phyloP scores from a whole-genome alignment of 2,888 invertebrate genomes.

The Sinhomidia bicolor region DNA sequence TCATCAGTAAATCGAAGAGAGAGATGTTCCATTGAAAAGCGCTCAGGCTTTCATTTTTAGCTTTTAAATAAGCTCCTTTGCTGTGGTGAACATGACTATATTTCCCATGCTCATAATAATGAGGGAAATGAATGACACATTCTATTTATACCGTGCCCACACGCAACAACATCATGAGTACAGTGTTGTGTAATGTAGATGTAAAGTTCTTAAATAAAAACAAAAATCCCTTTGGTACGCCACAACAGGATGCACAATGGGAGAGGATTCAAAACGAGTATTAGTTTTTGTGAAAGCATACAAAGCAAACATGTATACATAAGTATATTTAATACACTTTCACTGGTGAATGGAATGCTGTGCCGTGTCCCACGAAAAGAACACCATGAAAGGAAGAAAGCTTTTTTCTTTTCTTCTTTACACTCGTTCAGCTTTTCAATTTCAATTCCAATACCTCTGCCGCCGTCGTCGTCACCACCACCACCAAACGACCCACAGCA shows the following conservation, averaged over 20 bases:
- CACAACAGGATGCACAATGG: constrained; percentile 23
- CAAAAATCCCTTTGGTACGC: constrained; percentile 58
- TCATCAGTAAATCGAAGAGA: constrained; percentile 30
- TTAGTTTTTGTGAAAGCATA: neutral
- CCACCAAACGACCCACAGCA: constrained; percentile 10
- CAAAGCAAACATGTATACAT: neutral
- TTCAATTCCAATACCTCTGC: constrained; percentile 10
- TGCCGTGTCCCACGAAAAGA: neutral
- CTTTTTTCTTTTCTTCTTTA: constrained; percentile 22
- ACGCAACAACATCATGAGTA: neutral
- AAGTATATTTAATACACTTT: neutral
- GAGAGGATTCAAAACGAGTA: neutral
- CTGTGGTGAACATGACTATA: too few relatives aligned
- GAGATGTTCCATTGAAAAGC: neutral
- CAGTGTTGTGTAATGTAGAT: too few relatives aligned
- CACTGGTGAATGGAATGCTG: neutral
- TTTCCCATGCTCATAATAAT: too few relatives aligned
- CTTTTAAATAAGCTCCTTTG: neutral
- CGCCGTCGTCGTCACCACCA: neutral
- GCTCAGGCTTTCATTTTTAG: neutral
- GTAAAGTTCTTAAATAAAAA: constrained; percentile 37
- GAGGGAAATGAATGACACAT: too few relatives aligned
- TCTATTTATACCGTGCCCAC: too few relatives aligned
- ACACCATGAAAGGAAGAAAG: constrained; percentile 45
- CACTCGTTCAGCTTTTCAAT: constrained; percentile 32